Evolutionary conservation across 2,888 invertebrate genomes (phyloP), one percentile per base, ranked within the genome.

Genomic region (Galerucella calmariensis): DNA sequence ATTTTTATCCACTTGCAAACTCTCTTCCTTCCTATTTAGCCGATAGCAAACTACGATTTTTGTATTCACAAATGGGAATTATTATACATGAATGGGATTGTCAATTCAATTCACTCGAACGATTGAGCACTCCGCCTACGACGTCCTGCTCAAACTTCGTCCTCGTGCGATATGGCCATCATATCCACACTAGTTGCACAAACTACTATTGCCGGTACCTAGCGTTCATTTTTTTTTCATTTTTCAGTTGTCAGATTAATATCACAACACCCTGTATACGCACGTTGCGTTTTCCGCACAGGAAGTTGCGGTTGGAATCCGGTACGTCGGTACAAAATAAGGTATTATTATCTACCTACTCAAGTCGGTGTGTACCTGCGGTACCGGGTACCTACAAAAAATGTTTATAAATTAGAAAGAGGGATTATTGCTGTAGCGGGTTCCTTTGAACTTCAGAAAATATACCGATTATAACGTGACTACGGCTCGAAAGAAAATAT

Each of bases 261-360:
- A 51, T 2, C 6, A 6, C 51, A 51, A 41, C 35, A 41, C 35
- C 9, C 48, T 12, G 48, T 2, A 56, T 56, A 56, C n/a, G 12
- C 20, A 65, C 51, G 20, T 53, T 51, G 51, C 35, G 46, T 44
- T 63, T 70, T 70, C 70, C 70, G 63, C 63, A 70, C 70, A 63
- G 70, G 70, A 70, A 70, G 63, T 70, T 65, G 70, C 70, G 70
- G 70, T 70, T 41, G 53, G 70, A 68, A 58, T 68, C 68, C 58
- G 59, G 56, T 46, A 65, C 24, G 35, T 16, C 63, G 5, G 12
- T 59, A 59, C 44, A 68, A 46, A 63, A 63, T 56, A 56, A 63
- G 63, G 53, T 70, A 70, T 70, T 44, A 70, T 70, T 70, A 70
- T 70, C 70, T 70, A 70, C 70, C 70, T 70, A 70, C 70, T 70